phyloP scores from a whole-genome alignment of 2,888 invertebrate species.

The Neuroscelio doddi region DNA sequence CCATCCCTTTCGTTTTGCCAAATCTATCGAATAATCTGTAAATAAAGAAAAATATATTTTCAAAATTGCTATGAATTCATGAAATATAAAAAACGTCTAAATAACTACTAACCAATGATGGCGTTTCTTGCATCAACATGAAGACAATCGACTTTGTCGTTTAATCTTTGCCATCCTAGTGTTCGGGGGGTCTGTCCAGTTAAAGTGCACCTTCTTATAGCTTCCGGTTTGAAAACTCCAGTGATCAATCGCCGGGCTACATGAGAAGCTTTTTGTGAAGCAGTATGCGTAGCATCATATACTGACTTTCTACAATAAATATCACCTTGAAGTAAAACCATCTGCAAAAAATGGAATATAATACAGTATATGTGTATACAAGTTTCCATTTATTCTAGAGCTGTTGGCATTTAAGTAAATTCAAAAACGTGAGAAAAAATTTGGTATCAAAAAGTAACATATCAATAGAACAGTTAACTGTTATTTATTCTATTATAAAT shows the following conservation, averaged over 20 bases:
- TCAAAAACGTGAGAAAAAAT: too few relatives aligned
- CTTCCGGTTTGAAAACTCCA: constrained; percentile 46
- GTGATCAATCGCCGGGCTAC: constrained; percentile 43
- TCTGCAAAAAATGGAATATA: constrained; percentile 11
- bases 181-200: constrained; percentile 46
- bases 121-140: constrained; percentile 43
- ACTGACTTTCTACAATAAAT: constrained; percentile 42
- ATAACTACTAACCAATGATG: constrained; percentile 35
- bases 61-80: not conserved
- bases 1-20: constrained; percentile 42
- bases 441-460: too few relatives aligned
- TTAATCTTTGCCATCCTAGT: constrained; percentile 40
- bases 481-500: too few relatives aligned
- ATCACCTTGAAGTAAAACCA: constrained; percentile 4
- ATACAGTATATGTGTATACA: not conserved
- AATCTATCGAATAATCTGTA: constrained; percentile 32
- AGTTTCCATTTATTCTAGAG: too few relatives aligned
- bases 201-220: constrained; percentile 42
- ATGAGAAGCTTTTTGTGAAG: constrained; percentile 45
- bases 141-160: constrained; percentile 42
- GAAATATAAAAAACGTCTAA: not conserved
- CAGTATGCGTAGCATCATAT: constrained; percentile 38
- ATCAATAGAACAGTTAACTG: too few relatives aligned
- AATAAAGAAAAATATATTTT: not conserved
- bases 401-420: too few relatives aligned